A percentile compares a stretch with the other conserved stretches of the same genome.
phyloP scores from a whole-genome alignment of 2,797 vertebrate species.

The Ctenopoma multispine region DNA sequence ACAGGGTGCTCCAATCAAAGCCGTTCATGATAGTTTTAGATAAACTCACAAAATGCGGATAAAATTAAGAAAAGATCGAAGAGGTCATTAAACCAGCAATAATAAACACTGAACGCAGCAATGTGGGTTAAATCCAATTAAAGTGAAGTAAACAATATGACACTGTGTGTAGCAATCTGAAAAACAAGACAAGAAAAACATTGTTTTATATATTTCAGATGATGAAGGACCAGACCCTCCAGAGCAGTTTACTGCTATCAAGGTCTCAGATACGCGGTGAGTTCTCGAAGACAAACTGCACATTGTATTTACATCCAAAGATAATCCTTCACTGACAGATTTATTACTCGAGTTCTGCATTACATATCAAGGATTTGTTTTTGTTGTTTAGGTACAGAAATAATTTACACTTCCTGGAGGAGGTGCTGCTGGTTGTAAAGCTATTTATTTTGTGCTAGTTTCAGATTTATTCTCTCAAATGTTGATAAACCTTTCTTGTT shows the following conservation, averaged over 20 bases:
- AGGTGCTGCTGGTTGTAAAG: background rate
- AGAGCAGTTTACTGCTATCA: slow-evolving; percentile 96
- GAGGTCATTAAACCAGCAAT: background rate
- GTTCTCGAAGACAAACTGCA: slow-evolving; percentile 24
- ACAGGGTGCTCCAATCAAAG: background rate
- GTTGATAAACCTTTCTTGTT: slow-evolving; percentile 14
- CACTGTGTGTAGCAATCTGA: background rate
- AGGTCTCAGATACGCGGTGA: slow-evolving; percentile 93
- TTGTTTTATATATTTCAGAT: slow-evolving; percentile 78
- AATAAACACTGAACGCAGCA: background rate
- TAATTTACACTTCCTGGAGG: background rate
- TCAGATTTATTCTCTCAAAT: slow-evolving; percentile 4
- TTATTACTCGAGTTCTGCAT: slow-evolving; percentile 13
- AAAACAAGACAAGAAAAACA: background rate
- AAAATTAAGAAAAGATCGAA: background rate
- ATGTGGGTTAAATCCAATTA: background rate
- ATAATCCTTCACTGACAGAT: slow-evolving; percentile 21
- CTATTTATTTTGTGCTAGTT: slow-evolving; percentile 2
- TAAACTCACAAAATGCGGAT: background rate
- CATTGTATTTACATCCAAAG: slow-evolving; percentile 6
- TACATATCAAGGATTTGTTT: slow-evolving; percentile 16
- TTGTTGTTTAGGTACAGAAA: slow-evolving; percentile 7
- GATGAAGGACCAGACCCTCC: slow-evolving; percentile 95
- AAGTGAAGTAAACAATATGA: background rate
- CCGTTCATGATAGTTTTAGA: background rate